Base-by-base conservation (phyloP, 2,113 vertebrate species). In the Dascyllus trimaculatus region DNA sequence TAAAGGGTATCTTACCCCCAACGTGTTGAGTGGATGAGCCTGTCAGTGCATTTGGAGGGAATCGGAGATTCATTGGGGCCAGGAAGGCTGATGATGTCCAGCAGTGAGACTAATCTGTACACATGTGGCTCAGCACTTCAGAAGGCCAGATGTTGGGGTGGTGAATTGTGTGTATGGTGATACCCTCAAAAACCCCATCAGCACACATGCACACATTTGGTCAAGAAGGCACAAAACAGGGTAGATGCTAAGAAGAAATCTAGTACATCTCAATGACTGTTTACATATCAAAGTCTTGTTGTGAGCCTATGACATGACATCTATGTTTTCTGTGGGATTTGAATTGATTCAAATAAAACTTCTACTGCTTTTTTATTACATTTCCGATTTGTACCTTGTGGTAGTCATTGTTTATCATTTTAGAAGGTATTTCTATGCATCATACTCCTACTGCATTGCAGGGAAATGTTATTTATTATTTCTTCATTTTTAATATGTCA, bases 81-180 rank as follows among this genome's bases (percentile, higher is more conserved):
- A 69, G 58, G 52, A 45, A 61, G 72, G 15, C 14, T 38, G 43
- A 65, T 75, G 49, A 64, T 85, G 79, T 86, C 86, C 84, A 85
- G 69, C 76, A 65, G 88, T 90, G 90, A 92, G 88, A 93, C 92
- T 91, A 93, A 94, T 93, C 71, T 80, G 53, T 78, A 67, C 80
- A 88, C 77, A 90, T 93, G 84, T 91, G 90, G 79, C 49, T 53
- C 52, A 40, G 80, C 76, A 71, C 84, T 86, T 92, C 91, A 89
- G 69, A 89, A 56, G 65, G 53, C 84, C 90, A 92, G 78, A 93
- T 90, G 91, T 84, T 81, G 13, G 35, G 40, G 64, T 24, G 64
- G 59, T 10, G 14, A 78, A 70, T 80, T 71, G 43, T 75, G 22
- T 70, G 21, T 22, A 48, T 69, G 32, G 38, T 17, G 49, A 61